A percentile compares a stretch with the other conserved stretches of the same genome.
These are phyloP conservation scores for Teleogryllus occipitalis DNA, from an alignment of 1,140 invertebrate species.

Conservation along the genomic window DNA sequence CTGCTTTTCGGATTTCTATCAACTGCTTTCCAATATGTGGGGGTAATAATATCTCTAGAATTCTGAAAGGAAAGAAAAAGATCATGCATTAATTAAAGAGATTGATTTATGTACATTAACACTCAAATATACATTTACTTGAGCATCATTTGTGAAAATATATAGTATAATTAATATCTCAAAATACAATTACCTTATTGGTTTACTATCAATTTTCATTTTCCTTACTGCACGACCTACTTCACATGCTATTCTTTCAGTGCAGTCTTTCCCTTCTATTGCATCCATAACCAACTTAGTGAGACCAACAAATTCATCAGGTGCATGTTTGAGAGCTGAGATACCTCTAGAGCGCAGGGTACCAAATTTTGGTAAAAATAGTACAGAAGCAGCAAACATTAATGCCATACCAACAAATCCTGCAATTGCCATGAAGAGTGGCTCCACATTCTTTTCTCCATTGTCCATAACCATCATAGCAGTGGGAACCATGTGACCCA, in stretches of 20 bases:
- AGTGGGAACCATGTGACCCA: neutral
- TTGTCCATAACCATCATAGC: slow-evolving; percentile 19
- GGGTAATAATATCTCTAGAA: slow-evolving; percentile 27
- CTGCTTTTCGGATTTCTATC: slow-evolving; percentile 24
- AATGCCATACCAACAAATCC: slow-evolving; percentile 41
- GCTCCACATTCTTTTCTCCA: slow-evolving; percentile 31
- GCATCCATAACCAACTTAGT: slow-evolving; percentile 27
- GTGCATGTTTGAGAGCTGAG: slow-evolving; percentile 20
- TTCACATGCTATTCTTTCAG: slow-evolving; percentile 29
- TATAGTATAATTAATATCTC: too few relatives aligned
- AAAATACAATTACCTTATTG: too few relatives aligned
- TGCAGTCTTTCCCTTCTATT: slow-evolving; percentile 30
- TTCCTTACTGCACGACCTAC: slow-evolving; percentile 23
- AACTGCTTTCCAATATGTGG: slow-evolving; percentile 25
- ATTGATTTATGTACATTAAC: too few relatives aligned
- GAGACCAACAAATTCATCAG: slow-evolving; percentile 27
- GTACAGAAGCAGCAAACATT: slow-evolving; percentile 36
- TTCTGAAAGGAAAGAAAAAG: slow-evolving; percentile 23
- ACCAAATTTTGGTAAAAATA: slow-evolving; percentile 38
- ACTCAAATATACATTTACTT: too few relatives aligned
- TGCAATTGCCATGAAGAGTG: slow-evolving; percentile 40
- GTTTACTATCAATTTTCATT: neutral
- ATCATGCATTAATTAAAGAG: neutral
- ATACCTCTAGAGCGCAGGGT: slow-evolving; percentile 12
- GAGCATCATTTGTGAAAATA: too few relatives aligned